Conservation (phyloP, 2,113 vertebrate genomes). For the Dipodomys ordii region DNA sequence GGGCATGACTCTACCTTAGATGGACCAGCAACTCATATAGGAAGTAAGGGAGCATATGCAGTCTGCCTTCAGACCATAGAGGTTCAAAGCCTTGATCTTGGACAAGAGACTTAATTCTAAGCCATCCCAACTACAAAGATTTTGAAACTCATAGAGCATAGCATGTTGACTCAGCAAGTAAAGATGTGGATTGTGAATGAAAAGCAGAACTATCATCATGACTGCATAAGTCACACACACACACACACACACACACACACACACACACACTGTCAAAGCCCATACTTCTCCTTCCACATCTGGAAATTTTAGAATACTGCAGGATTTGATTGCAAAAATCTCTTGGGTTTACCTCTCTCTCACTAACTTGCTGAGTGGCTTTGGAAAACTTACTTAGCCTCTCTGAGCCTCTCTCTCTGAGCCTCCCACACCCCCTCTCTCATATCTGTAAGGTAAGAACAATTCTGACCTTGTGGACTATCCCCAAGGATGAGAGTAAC, state of each 20-base stretch:
- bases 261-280: neutral
- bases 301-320: neutral
- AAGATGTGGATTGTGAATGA: neutral
- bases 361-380: neutral
- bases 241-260: no score
- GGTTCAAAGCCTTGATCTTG: neutral
- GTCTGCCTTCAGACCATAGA: neutral
- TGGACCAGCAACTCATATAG: neutral
- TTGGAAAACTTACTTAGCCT: neutral
- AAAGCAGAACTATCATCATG: neutral
- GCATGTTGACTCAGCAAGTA: neutral
- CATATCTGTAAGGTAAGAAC: neutral
- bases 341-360: neutral
- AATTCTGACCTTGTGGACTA: neutral
- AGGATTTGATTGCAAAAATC: neutral
- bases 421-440: neutral
- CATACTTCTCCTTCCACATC: neutral
- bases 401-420: conserved; percentile 25
- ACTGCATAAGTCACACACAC: neutral
- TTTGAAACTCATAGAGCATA: neutral
- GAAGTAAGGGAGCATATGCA: neutral
- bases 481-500: neutral
- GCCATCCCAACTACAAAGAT: neutral
- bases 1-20: neutral
- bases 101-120: conserved; percentile 11